These are phyloP conservation scores for Mongoloraphidia duomilia DNA, from an alignment of 2,888 invertebrate species.

Conservation along the genomic window DNA sequence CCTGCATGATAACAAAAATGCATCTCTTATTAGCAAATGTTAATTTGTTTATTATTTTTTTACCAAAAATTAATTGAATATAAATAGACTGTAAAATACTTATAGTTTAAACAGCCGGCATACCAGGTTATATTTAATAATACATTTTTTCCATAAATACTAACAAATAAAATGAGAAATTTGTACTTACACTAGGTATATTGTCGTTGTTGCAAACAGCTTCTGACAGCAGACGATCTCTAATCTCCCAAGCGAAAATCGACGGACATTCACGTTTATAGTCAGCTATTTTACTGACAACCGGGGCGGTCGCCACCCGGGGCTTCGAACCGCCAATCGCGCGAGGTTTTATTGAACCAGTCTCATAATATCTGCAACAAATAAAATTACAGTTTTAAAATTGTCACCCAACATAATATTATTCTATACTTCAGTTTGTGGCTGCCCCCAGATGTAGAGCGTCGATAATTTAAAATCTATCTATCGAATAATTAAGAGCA, in stretches of 20 bases:
- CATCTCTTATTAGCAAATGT: no score
- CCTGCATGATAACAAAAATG: no score
- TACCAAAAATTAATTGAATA: no score
- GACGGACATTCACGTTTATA: constrained; percentile 96
- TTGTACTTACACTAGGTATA: constrained; percentile 86
- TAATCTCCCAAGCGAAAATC: constrained; percentile 97
- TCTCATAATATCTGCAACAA: constrained; percentile 82
- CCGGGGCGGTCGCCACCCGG: constrained; percentile 83
- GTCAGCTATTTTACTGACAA: constrained; percentile 89
- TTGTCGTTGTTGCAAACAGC: constrained; percentile 95
- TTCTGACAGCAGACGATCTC: constrained; percentile 85
- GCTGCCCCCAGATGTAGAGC: no score
- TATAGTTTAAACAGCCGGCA: no score
- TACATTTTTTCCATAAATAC: no score
- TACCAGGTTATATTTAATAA: no score
- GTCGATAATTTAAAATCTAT: no score
- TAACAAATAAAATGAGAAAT: background rate
- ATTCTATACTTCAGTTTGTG: no score
- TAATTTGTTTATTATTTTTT: no score
- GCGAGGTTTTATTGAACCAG: constrained; percentile 91
- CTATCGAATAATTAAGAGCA: no score
- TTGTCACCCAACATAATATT: background rate
- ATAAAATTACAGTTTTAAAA: constrained; percentile 17
- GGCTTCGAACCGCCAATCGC: constrained; percentile 97
- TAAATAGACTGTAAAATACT: no score